phyloP scores from a whole-genome alignment of 2,113 vertebrate species.

The Calidris pygmaea region DNA sequence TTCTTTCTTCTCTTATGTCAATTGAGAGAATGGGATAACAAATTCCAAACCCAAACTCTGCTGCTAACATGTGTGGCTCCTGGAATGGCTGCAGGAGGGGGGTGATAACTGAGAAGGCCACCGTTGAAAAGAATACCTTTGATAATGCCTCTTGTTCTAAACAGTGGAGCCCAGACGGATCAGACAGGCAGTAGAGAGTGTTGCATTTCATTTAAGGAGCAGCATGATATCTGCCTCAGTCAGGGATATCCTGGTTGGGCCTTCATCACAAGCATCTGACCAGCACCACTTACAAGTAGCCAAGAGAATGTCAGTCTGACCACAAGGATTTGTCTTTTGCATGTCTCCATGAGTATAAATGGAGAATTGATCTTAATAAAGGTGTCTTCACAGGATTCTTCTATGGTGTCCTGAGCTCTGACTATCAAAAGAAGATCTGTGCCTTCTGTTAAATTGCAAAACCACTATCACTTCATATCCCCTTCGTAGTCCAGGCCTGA shows the following conservation, averaged over 20 bases:
- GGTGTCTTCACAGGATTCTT: background rate
- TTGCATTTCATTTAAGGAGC: background rate
- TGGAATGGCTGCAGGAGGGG: background rate
- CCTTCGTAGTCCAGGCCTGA: background rate
- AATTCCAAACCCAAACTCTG: background rate
- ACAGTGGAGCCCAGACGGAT: background rate
- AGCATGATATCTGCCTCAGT: background rate
- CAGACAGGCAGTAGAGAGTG: background rate
- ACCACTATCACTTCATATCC: background rate
- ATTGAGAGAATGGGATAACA: background rate
- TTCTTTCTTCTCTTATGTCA: background rate
- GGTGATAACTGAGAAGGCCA: background rate
- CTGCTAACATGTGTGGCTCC: background rate
- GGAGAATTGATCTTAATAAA: background rate
- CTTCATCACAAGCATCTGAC: background rate
- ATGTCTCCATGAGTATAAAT: background rate
- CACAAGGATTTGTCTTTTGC: background rate
- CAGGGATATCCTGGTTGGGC: background rate
- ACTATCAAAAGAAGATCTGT: background rate
- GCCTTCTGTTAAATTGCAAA: background rate
- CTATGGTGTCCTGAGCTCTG: background rate
- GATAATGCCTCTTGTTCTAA: background rate
- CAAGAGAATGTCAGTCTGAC: background rate
- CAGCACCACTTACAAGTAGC: background rate
- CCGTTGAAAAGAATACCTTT: background rate